These are phyloP conservation scores for Crypturellus tataupa DNA, from an alignment of 2,797 vertebrate species.

Conservation along the genomic window DNA sequence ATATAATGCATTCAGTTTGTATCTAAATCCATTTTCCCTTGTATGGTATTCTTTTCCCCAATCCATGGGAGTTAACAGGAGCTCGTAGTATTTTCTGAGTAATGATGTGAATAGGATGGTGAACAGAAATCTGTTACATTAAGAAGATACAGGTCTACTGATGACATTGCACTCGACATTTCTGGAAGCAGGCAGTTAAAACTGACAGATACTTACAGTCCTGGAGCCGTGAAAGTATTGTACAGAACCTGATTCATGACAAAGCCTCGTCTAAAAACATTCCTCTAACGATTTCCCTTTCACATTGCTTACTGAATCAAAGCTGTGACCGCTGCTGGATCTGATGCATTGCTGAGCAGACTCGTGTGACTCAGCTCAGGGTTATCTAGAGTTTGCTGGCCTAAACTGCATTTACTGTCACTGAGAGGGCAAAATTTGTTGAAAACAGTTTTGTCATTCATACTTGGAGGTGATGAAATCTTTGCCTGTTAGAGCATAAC, in stretches of 20 bases:
- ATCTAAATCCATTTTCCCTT: background rate
- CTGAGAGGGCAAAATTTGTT: constrained; percentile 26
- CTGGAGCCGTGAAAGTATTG: background rate
- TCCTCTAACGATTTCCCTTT: background rate
- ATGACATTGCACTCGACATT: background rate
- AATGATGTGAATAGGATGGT: background rate
- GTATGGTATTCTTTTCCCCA: background rate
- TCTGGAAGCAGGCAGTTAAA: background rate
- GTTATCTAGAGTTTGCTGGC: constrained; percentile 35
- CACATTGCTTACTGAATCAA: background rate
- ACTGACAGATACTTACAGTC: background rate
- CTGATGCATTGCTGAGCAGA: background rate
- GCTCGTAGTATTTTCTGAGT: background rate
- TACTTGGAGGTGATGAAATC: constrained; percentile 35
- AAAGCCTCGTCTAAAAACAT: background rate
- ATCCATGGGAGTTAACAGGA: background rate
- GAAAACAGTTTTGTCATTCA: constrained; percentile 61
- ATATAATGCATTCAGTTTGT: background rate
- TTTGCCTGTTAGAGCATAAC: constrained; percentile 23
- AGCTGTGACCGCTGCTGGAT: background rate
- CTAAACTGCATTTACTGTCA: constrained; percentile 61
- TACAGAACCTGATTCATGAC: background rate
- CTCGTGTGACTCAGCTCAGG: constrained; percentile 37
- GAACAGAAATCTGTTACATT: background rate
- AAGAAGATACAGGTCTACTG: background rate